These are phyloP conservation scores for Xiphophorus hellerii DNA, from an alignment of 2,113 vertebrate species.

Conservation along the genomic window DNA sequence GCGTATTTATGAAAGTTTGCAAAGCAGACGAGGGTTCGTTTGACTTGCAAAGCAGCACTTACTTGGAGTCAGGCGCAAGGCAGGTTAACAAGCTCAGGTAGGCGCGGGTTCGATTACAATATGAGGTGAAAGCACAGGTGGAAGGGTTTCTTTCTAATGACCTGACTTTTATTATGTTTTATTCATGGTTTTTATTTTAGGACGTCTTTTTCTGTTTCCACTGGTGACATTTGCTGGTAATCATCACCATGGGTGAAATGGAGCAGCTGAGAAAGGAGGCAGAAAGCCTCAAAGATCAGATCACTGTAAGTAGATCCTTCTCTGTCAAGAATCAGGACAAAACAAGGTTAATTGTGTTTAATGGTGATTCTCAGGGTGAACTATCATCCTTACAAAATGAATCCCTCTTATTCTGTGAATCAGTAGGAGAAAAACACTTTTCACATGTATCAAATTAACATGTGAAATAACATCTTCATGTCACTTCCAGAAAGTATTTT, in stretches of 20 bases:
- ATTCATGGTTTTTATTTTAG: constrained; percentile 37
- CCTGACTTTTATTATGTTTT: not conserved
- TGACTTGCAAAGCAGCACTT: constrained; percentile 82
- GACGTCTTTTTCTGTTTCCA: constrained; percentile 52
- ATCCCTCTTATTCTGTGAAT: not conserved
- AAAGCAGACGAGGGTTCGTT: constrained; percentile 77
- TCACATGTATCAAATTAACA: not conserved
- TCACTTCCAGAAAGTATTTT: not conserved
- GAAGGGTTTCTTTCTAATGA: not conserved
- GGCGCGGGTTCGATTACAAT: constrained; percentile 20
- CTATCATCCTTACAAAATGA: not conserved
- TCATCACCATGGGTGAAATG: constrained; percentile 91
- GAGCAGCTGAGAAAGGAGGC: constrained; percentile 94
- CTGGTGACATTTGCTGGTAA: constrained; percentile 61
- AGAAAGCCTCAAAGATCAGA: constrained; percentile 94
- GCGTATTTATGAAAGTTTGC: constrained; percentile 72
- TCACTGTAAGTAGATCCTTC: constrained; percentile 82
- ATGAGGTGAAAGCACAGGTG: not conserved
- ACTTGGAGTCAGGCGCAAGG: constrained; percentile 39
- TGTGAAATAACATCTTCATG: not conserved
- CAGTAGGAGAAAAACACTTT: not conserved
- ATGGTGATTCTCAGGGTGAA: not conserved
- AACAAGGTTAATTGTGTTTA: not conserved
- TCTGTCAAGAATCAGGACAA: not conserved
- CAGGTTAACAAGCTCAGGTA: constrained; percentile 26